Percentiles rank a stretch among this genome's conserved stretches.
phyloP scores from a whole-genome alignment of 2,113 vertebrate species.

The Climacteris rufus region DNA sequence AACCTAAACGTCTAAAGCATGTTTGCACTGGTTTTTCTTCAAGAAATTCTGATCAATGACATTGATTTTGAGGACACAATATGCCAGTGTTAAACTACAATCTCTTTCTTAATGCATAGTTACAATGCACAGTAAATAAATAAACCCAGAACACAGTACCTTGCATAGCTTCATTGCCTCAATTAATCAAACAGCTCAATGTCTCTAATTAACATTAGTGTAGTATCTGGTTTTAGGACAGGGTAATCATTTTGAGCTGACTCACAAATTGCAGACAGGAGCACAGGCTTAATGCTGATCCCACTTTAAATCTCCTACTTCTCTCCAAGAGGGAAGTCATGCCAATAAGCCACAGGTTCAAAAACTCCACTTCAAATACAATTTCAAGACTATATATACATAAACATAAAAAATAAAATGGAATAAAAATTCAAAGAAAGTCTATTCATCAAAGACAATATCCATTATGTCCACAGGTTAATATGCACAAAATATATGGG shows the following conservation, averaged over 20 bases:
- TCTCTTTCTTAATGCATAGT: background rate
- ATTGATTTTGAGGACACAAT: slow-evolving; percentile 34
- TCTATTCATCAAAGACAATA: background rate
- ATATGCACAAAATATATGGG: accelerated
- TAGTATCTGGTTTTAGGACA: background rate
- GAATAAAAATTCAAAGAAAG: background rate
- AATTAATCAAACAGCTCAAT: background rate
- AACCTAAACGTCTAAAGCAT: background rate
- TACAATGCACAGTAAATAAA: background rate
- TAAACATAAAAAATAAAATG: background rate
- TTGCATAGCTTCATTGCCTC: background rate
- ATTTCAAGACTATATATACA: background rate
- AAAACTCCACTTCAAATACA: background rate
- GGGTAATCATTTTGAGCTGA: background rate
- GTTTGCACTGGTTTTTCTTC: background rate
- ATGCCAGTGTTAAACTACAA: background rate
- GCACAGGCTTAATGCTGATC: background rate
- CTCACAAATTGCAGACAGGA: background rate
- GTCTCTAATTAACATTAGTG: background rate
- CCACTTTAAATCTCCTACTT: background rate
- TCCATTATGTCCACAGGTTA: background rate
- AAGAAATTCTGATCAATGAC: background rate
- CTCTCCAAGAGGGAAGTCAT: background rate
- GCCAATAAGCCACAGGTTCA: background rate
- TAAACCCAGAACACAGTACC: background rate